Conservation (phyloP, 1,140 invertebrate genomes). For the Drosophila tropicalis region DNA sequence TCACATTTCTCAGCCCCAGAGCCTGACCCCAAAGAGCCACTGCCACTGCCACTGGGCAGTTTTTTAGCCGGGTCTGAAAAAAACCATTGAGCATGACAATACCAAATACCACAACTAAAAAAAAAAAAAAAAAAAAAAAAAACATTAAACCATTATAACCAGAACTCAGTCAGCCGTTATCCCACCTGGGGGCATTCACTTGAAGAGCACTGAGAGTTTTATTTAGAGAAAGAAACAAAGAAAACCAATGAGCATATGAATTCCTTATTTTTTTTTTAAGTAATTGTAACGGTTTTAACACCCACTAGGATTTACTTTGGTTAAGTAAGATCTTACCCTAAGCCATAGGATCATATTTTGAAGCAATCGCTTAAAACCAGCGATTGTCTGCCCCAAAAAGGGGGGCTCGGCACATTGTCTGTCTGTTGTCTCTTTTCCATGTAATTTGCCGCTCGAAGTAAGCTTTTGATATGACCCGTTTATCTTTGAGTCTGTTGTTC, state of each 20-base stretch:
- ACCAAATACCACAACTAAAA: slow-evolving; percentile 16
- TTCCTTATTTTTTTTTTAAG: too few relatives aligned
- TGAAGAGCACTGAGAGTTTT: slow-evolving; percentile 1
- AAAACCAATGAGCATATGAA: neutral
- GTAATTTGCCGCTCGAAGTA: slow-evolving; percentile 2
- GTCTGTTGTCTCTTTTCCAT: neutral
- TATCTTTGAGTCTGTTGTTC: slow-evolving; percentile 22
- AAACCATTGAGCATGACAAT: slow-evolving; percentile 57
- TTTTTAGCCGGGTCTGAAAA: slow-evolving; percentile 25
- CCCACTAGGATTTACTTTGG: too few relatives aligned
- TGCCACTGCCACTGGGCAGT: slow-evolving; percentile 38
- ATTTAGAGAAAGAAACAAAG: slow-evolving; percentile 13
- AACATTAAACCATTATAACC: slow-evolving; percentile 34
- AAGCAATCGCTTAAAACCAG: too few relatives aligned
- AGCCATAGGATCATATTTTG: too few relatives aligned
- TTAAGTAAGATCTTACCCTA: too few relatives aligned
- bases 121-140: slow-evolving; percentile 20
- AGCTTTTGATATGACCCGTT: slow-evolving; percentile 36
- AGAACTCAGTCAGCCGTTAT: slow-evolving; percentile 23
- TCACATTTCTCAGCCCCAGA: slow-evolving; percentile 47
- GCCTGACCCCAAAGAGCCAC: slow-evolving; percentile 37
- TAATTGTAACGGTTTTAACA: too few relatives aligned
- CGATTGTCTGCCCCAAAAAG: too few relatives aligned
- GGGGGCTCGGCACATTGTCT: neutral
- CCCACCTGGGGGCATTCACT: slow-evolving; percentile 46